Evolutionary conservation across 2,888 invertebrate genomes (phyloP), one percentile per base, ranked within the genome.

Genomic region (Hololepta plana): DNA sequence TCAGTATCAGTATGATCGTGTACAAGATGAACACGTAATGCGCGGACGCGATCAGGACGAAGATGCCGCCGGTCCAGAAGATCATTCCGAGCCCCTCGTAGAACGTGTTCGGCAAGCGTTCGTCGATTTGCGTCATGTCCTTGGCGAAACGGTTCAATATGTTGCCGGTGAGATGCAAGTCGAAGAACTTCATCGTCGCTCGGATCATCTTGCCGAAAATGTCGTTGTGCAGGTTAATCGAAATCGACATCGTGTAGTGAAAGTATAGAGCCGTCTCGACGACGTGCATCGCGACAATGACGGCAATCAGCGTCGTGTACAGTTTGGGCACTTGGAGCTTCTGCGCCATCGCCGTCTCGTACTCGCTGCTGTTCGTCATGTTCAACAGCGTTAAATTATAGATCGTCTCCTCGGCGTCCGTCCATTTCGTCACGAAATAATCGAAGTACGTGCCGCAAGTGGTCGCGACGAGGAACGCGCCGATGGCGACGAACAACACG

Each of bases 1-100:
- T 38, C 1, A 64, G 35, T 0, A 74, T 50, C 20, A 82, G 56
- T 38, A 59, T 57, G 2, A 64, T 45, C 33, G 63, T 55, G 42
- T 62, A 60, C 66, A 67, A 19, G 8, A 35, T 27, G 15, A 25
- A 32, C 29, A 15, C 20, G n/a, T 15, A 17, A 21, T 22, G 24
- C 9, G 6, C n/a, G 11, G 4, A 9, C 5, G 11, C 4, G 13
- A 12, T 12, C 10, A 8, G 4, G 17, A 8, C 7, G 17, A 4
- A 25, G 4, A 12, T 20, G 7, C 9, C 6, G n/a, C n/a, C n/a
- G n/a, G n/a, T n/a, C n/a, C n/a, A n/a, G n/a, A n/a, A n/a, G n/a
- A n/a, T n/a, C n/a, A n/a, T n/a, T n/a, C n/a, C n/a, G n/a, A n/a
- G n/a, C n/a, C n/a, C n/a, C n/a, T n/a, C n/a, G n/a, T n/a, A n/a